Percentiles rank a stretch among this genome's conserved stretches.
Conservation (phyloP, 2,888 invertebrate genomes). For the Neoscelio sp. region DNA sequence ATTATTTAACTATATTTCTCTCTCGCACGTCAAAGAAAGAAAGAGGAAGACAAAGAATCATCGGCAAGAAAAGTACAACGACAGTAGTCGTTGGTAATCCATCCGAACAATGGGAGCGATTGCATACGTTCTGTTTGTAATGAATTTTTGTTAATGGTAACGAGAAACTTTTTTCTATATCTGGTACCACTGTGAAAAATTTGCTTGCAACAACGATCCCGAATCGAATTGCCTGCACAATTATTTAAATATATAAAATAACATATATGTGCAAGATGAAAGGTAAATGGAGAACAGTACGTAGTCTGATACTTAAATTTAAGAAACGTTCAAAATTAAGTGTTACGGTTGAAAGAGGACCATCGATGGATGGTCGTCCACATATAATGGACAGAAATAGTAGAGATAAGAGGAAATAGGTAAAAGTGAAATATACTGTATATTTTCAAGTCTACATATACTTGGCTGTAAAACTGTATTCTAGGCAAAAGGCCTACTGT, state of each 20-base stretch:
- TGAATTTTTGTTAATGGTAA: slow-evolving; percentile 44
- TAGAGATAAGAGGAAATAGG: no score
- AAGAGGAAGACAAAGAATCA: slow-evolving; percentile 27
- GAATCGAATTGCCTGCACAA: slow-evolving; percentile 2
- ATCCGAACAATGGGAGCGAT: slow-evolving; percentile 39
- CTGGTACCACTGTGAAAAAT: slow-evolving; percentile 25
- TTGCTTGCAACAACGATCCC: slow-evolving; percentile 1
- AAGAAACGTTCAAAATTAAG: no score
- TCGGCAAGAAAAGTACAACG: slow-evolving; percentile 27
- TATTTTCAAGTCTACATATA: no score
- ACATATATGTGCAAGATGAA: neutral
- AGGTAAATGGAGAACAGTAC: no score
- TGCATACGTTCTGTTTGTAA: slow-evolving; percentile 37
- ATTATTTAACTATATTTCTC: slow-evolving; percentile 55
- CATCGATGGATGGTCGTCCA: no score
- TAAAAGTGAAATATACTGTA: slow-evolving; percentile 4
- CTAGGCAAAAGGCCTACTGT: no score
- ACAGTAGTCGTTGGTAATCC: slow-evolving; percentile 38
- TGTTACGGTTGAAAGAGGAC: no score
- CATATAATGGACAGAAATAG: no score
- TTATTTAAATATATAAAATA: neutral
- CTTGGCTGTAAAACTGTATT: neutral
- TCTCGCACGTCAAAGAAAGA: slow-evolving; percentile 17
- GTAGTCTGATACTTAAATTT: no score
- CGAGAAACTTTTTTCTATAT: slow-evolving; percentile 21